These are phyloP conservation scores for Chironomus striatipennis DNA, from an alignment of 1,140 invertebrate genomes.

Conservation along the genomic window DNA sequence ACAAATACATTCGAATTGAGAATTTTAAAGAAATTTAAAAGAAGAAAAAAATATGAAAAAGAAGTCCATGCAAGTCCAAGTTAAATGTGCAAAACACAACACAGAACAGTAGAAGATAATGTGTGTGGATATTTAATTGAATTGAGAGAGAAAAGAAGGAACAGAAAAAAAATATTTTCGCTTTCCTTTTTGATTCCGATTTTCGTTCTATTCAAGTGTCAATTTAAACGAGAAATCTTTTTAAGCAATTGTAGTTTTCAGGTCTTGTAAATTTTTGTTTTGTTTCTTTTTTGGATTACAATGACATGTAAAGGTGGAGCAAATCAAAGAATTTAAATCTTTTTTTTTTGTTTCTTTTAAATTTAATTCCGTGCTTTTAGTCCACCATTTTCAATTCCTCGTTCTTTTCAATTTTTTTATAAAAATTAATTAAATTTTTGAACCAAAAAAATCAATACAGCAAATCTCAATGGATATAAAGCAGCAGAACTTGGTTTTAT, in stretches of 20 bases:
- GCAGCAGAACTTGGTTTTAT: neutral
- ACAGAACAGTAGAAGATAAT: neutral
- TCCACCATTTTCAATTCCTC: slow-evolving; percentile 6
- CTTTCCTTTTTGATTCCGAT: neutral
- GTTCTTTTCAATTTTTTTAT: neutral
- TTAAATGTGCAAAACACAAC: no score
- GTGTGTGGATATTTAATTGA: slow-evolving; percentile 1
- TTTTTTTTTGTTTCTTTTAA: neutral
- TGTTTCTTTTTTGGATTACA: neutral
- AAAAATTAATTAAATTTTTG: neutral
- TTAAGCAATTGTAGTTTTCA: neutral
- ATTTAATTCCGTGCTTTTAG: neutral
- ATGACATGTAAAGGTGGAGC: slow-evolving; percentile 18
- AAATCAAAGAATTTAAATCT: slow-evolving; percentile 19
- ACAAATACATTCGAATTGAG: neutral
- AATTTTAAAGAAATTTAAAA: neutral
- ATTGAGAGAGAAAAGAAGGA: no score
- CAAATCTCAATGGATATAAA: neutral
- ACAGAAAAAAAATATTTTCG: neutral
- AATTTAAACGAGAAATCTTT: neutral
- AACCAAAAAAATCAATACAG: neutral
- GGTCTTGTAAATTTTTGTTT: neutral
- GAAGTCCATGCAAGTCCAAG: neutral
- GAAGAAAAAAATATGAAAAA: neutral
- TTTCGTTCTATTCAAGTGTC: slow-evolving; percentile 21